Conservation (phyloP, 2,888 invertebrate genomes). For the Volucella inanis region DNA sequence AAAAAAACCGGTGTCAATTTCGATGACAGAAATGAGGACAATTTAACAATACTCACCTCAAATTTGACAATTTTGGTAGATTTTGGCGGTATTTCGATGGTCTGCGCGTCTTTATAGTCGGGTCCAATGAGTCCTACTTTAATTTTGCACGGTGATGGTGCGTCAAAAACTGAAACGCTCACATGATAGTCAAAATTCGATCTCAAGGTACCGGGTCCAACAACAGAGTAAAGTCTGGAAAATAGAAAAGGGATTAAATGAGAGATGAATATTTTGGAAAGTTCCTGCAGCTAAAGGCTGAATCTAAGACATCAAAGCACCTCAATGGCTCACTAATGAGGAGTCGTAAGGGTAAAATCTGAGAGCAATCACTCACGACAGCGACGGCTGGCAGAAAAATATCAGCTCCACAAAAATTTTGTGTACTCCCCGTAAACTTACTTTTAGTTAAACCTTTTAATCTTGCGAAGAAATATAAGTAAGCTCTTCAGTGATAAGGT, state of each 20-base stretch:
- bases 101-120: constrained; percentile 87
- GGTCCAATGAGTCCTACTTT: constrained; percentile 90
- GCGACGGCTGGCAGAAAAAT: too few species aligned
- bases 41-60: constrained; percentile 84
- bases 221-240: constrained; percentile 87
- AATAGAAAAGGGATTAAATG: not conserved
- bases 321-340: too few species aligned
- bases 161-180: constrained; percentile 86
- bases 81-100: constrained; percentile 88
- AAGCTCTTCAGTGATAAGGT: too few species aligned
- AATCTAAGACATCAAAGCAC: not conserved
- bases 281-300: not conserved
- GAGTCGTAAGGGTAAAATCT: too few species aligned
- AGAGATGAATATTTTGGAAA: not conserved
- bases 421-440: too few species aligned
- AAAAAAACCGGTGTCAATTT: not conserved
- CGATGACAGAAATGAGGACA: constrained; percentile 1
- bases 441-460: too few species aligned
- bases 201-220: constrained; percentile 91
- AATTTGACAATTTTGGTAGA: constrained; percentile 88
- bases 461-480: too few species aligned
- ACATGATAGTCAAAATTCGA: constrained; percentile 93
- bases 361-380: too few species aligned
- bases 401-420: too few species aligned
- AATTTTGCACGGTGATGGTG: constrained; percentile 83